Evolutionary conservation across 2,113 vertebrate species (phyloP), one percentile per base, ranked within the genome.

Genomic region (Anolis sagrei): DNA sequence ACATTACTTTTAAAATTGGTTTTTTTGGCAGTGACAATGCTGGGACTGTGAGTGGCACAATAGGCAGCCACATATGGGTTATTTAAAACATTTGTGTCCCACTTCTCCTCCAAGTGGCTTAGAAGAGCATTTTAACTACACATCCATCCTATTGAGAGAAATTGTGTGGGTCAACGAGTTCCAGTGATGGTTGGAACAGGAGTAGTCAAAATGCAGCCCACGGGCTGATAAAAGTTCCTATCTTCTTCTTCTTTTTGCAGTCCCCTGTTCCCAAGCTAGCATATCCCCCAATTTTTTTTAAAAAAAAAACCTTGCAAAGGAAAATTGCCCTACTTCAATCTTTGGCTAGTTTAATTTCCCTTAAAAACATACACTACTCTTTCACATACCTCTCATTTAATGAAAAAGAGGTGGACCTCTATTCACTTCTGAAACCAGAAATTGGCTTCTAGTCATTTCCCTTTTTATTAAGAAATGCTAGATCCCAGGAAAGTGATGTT

Each of bases 1-100:
- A 73, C 21, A 90, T 72, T 81, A 4, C 13, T 86, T 81, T 61
- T 58, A 89, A 78, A 39, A 66, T 11, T 68, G 58, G 58, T 32
- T 66, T 84, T 79, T 61, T 72, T 61, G 25, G 29, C 32, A 8
- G 27, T 27, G 68, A 58, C 61, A 76, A 25, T 13, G 36, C 51
- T 72, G 76, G 36, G 51, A 74, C 69, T n/a, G 79, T 81, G 64
- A 75, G 36, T 49, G 36, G 39, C 74, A 29, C 54, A 58, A 58
- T 14, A 58, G 14, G 54, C 54, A 58, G 14, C 54, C 54, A 64
- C 27, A 29, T 68, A 68, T 68, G 23, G 64, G 2, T 68, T 68
- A 3, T 11, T 11, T n/a, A 13, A 69, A 69, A 32, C 29, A 69
- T 51, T 76, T 58, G 54, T 58, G 18, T 58, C 54, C 54, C 54